Conservation (phyloP, 2,888 invertebrate species). For the Trimorus sp. region DNA sequence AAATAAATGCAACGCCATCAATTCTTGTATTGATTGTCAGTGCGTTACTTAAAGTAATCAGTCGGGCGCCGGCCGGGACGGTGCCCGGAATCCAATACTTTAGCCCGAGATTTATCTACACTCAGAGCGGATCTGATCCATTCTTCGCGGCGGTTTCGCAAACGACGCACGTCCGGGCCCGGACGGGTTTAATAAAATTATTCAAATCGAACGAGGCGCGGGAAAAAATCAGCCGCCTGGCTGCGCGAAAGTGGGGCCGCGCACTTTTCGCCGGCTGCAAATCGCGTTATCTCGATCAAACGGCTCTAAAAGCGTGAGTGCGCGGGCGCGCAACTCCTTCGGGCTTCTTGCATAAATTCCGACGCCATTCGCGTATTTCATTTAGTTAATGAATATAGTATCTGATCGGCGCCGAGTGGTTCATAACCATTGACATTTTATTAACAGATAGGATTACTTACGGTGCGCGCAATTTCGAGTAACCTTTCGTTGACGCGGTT, state of each 20-base stretch:
- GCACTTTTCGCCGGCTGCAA: constrained; percentile 46
- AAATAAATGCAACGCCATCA: constrained; percentile 28
- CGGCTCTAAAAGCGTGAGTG: constrained; percentile 51
- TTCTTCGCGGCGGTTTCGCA: constrained; percentile 39
- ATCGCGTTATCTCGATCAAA: constrained; percentile 63
- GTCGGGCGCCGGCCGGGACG: constrained; percentile 18
- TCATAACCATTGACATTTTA: constrained; percentile 35
- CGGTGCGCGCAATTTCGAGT: background rate
- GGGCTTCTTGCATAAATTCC: constrained; percentile 41
- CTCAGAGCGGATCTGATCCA: constrained; percentile 32
- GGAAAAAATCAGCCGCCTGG: constrained; percentile 36
- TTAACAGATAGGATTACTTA: constrained; percentile 16
- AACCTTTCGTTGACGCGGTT: too few species aligned
- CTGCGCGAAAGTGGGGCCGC: constrained; percentile 49
- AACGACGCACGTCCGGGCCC: constrained; percentile 32
- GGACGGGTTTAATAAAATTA: constrained; percentile 40
- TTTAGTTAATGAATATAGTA: constrained; percentile 59
- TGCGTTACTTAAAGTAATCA: constrained; percentile 46
- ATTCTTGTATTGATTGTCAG: constrained; percentile 33
- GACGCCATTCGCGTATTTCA: constrained; percentile 51
- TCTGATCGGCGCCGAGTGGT: constrained; percentile 23
- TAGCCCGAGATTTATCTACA: constrained; percentile 33
- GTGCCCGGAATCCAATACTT: constrained; percentile 42
- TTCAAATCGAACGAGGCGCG: constrained; percentile 37
- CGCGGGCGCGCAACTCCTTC: constrained; percentile 37